These are phyloP conservation scores for Arvicanthis niloticus DNA, from an alignment of 2,113 vertebrate species.

Conservation along the genomic window DNA sequence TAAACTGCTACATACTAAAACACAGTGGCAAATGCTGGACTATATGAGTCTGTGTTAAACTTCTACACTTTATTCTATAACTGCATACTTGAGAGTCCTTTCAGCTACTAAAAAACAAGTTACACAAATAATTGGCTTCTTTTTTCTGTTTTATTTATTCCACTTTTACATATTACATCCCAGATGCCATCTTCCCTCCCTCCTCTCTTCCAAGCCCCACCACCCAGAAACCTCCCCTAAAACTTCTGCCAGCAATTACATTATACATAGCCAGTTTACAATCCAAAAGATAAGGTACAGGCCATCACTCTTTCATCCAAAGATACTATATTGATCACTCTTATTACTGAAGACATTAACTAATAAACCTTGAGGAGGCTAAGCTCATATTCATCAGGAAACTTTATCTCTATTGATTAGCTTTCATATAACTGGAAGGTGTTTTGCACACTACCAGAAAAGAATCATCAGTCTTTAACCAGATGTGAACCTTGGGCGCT, in stretches of 20 bases:
- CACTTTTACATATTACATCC: neutral
- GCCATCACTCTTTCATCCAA: neutral
- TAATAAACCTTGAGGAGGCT: neutral
- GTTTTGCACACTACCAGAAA: neutral
- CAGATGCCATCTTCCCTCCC: neutral
- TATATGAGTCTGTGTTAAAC: neutral
- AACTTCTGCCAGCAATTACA: neutral
- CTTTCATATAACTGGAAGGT: neutral
- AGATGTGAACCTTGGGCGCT: neutral
- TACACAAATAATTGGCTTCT: conserved; percentile 12
- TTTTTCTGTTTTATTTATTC: neutral
- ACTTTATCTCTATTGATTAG: neutral
- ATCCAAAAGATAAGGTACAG: neutral
- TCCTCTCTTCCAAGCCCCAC: neutral
- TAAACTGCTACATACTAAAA: neutral
- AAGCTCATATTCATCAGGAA: neutral
- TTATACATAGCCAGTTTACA: neutral
- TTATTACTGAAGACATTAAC: neutral
- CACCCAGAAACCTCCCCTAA: neutral
- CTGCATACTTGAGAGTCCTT: neutral
- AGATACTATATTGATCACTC: neutral
- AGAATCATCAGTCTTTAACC: neutral
- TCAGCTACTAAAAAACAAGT: neutral
- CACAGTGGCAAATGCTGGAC: neutral
- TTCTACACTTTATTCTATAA: neutral